These are phyloP conservation scores for Cactoblastis cactorum DNA, from an alignment of 2,888 invertebrate species.

Conservation along the genomic window DNA sequence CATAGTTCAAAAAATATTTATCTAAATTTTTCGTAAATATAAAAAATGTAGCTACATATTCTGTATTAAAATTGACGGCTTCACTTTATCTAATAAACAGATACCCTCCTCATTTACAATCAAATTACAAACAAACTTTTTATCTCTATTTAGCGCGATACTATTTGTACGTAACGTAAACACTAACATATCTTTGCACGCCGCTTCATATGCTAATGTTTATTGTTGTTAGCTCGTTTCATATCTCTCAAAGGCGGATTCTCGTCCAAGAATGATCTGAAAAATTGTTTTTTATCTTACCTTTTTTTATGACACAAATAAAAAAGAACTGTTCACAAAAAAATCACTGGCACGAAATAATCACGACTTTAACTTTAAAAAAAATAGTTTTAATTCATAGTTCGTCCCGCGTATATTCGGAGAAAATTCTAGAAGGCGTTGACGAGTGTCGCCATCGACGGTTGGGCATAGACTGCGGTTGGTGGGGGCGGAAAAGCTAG, in stretches of 20 bases:
- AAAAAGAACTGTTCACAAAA: neutral
- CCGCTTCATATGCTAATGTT: constrained; percentile 22
- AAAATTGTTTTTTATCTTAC: neutral
- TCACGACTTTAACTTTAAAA: no score
- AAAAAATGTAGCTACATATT: no score
- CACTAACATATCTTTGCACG: constrained; percentile 10
- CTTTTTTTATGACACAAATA: neutral
- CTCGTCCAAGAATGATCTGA: neutral
- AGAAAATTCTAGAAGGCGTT: constrained; percentile 16
- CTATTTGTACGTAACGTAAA: constrained; percentile 9
- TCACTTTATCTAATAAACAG: no score
- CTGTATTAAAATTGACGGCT: no score
- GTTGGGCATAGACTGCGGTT: constrained; percentile 45
- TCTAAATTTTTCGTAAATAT: no score
- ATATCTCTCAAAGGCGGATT: constrained; percentile 17
- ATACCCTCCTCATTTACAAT: neutral
- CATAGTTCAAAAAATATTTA: no score
- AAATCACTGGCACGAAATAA: neutral
- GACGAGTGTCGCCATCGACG: constrained; percentile 25
- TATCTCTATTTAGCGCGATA: constrained; percentile 1
- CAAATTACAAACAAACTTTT: neutral
- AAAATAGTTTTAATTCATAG: constrained; percentile 31
- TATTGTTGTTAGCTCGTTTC: constrained; percentile 20
- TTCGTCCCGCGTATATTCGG: constrained; percentile 17
- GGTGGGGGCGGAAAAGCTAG: constrained; percentile 39